phyloP scores from a whole-genome alignment of 2,797 vertebrate species.

The Cottoperca gobio region DNA sequence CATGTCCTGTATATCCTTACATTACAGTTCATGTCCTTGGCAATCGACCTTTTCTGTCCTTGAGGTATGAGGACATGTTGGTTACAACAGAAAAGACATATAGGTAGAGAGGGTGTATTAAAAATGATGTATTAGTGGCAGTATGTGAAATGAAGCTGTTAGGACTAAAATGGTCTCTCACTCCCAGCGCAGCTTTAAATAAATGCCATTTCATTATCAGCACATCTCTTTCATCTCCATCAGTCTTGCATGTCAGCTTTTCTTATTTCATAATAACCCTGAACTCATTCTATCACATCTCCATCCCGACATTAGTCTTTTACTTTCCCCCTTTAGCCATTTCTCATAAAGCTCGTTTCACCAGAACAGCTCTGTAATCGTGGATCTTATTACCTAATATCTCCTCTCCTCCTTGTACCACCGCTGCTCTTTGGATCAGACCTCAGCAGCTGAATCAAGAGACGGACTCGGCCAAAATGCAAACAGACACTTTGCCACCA shows the following conservation, averaged over 20 bases:
- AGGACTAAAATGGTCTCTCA: background rate
- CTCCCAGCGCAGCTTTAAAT: slow-evolving; percentile 1
- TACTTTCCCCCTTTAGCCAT: slow-evolving; percentile 18
- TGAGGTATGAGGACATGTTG: too few species aligned
- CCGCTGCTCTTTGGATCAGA: slow-evolving; percentile 22
- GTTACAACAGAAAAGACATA: too few species aligned
- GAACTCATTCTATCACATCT: slow-evolving; percentile 7
- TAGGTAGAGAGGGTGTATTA: background rate
- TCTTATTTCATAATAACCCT: slow-evolving; percentile 20
- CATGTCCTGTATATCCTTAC: too few species aligned
- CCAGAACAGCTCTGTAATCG: slow-evolving; percentile 22
- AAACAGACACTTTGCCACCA: slow-evolving; percentile 65
- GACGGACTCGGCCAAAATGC: slow-evolving; percentile 54
- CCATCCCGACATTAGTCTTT: background rate
- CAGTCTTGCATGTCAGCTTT: background rate
- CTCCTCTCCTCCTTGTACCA: background rate
- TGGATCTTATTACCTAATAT: slow-evolving; percentile 34
- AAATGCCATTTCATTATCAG: background rate
- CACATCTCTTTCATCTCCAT: slow-evolving; percentile 11
- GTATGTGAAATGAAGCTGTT: background rate
- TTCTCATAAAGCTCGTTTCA: slow-evolving; percentile 32
- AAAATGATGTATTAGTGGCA: background rate
- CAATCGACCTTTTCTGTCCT: too few species aligned
- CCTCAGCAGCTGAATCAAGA: slow-evolving; percentile 1
- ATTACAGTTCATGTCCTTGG: too few species aligned